phyloP scores from a whole-genome alignment of 64 coral and sea anemone species.

The Stylophora pistillata region DNA sequence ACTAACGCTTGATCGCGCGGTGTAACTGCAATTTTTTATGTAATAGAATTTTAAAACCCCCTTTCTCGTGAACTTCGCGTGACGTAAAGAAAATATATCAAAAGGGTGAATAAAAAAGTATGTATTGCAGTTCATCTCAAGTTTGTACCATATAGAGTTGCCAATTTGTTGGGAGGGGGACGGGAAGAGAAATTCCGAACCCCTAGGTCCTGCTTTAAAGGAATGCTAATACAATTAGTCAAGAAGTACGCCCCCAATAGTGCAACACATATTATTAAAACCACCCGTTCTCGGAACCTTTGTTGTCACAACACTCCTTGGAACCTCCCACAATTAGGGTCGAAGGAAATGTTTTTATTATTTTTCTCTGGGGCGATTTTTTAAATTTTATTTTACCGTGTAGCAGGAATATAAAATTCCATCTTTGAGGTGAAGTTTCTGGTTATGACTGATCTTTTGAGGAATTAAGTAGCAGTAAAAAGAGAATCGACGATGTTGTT shows the following conservation, averaged over 20 bases:
- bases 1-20: too few relatives aligned
- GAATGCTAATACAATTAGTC: not conserved
- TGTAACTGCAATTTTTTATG: too few relatives aligned
- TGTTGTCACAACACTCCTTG: constrained; percentile 18
- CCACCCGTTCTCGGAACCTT: constrained; percentile 4
- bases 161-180: not conserved
- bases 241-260: constrained; percentile 6
- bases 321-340: constrained; percentile 2
- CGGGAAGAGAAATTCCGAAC: not conserved
- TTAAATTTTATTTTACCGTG: not conserved
- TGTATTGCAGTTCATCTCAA: too few relatives aligned
- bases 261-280: not conserved
- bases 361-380: not conserved
- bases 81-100: too few relatives aligned
- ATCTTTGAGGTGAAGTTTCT: not conserved
- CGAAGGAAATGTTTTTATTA: too few relatives aligned
- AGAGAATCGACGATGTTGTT: not conserved
- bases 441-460: not conserved
- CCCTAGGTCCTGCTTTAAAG: not conserved
- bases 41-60: too few relatives aligned
- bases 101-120: too few relatives aligned
- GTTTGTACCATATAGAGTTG: too few relatives aligned
- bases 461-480: not conserved
- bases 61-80: too few relatives aligned
- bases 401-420: not conserved